Base-by-base conservation (phyloP, 2,888 invertebrate genomes). In the Sminthurinus aureus region DNA sequence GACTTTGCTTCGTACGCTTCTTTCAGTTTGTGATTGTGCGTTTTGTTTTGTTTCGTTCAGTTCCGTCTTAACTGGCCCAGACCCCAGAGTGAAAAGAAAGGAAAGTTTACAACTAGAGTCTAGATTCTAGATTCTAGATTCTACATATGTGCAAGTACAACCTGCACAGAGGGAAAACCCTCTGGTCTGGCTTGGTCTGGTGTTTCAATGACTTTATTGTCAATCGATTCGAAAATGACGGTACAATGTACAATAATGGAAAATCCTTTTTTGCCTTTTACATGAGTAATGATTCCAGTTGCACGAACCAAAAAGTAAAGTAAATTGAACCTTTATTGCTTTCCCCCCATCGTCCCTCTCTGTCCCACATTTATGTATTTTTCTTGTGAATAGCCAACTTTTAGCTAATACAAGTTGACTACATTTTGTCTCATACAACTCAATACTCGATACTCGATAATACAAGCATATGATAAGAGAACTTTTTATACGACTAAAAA, bases 161-260 rank as follows among this genome's bases (percentile, higher is more conserved):
- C n/a, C n/a, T n/a, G n/a, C n/a, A n/a, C n/a, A n/a, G n/a, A n/a
- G n/a, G n/a, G n/a, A n/a, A n/a, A n/a, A n/a, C n/a, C 6, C 38
- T 38, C 38, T 38, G 38, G 38, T 38, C 38, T 38, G 38, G 38
- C 38, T 38, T 64, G 9, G 1, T 64, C 22, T 20, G 20, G 69
- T n/a, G n/a, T 69, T 69, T 69, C 69, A 69, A 69, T 69, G 69
- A 69, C 22, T 69, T 69, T 69, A 69, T 69, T 69, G n/a, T 69
- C 69, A 69, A 69, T 69, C 69, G 69, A 69, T 69, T 69, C 69
- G 11, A 69, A n/a, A 69, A 69, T 22, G n/a, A 20, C 69, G 4
- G 13, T 22, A 69, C 22, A n/a, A 69, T 69, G n/a, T 18, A 69
- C 69, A 69, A 18, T 15, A 58, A 38, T 38, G 3, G 38, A 38